Base-by-base conservation (phyloP, 2,888 invertebrate species). In the Pogonocherus hispidulus region DNA sequence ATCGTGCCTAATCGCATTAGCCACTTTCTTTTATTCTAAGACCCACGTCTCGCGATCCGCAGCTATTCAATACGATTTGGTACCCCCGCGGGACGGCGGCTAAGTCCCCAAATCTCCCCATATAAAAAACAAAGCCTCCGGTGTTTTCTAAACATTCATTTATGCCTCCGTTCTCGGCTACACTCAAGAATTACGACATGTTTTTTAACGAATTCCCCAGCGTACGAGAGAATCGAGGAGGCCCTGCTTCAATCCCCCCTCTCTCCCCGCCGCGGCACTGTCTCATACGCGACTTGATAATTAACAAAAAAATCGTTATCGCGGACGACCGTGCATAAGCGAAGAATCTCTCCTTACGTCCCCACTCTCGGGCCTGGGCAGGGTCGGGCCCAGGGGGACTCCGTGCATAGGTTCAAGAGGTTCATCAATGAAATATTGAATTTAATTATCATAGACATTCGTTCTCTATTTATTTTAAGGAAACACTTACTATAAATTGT, bases 261-360 rank as follows among this genome's bases (percentile, higher is more conserved):
- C 55, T 41, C 41, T 49, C 37, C 52, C 56, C 41, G 4, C 60
- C 67, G 41, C 44, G 37, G 47, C 68, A 46, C 66, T 79, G 80
- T 79, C 83, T 84, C 84, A 85, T 85, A 85, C 85, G 85, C 85
- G 85, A 85, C 84, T 85, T 85, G 85, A 85, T 85, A 85, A 85
- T 85, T 85, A 85, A 85, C 85, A 85, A 85, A 85, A 85, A 85
- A 85, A 85, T 85, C 85, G 85, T 85, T 85, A 85, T 85, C 85
- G 85, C 85, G 84, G 83, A 82, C 84, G 83, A 83, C 84, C 85
- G 84, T 84, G 82, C 84, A 84, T 84, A 84, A 85, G 82, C 84
- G 83, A 84, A 84, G 84, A 82, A 83, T 83, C 82, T 83, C 81
- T 81, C 82, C 82, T 82, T 81, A 80, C 77, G 73, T 78, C 78